These are phyloP conservation scores for Macrobrachium rosenbergii DNA, from an alignment of 1,140 invertebrate genomes.

Conservation along the genomic window DNA sequence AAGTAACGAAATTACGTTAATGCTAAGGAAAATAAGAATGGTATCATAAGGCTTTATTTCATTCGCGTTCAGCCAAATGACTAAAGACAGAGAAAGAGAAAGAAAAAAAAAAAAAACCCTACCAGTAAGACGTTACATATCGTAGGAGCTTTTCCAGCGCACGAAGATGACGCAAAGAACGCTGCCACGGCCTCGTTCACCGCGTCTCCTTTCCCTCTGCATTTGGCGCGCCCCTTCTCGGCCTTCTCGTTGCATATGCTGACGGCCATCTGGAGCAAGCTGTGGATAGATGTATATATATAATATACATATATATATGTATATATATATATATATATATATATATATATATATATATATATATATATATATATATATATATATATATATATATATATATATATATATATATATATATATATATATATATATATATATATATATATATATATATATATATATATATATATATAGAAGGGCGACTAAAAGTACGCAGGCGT, in stretches of 20 bases:
- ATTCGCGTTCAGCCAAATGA: no score
- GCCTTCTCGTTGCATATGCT: constrained; percentile 19
- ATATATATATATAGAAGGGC: constrained; percentile 2
- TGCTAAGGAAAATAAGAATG: no score
- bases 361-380: not conserved
- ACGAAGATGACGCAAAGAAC: constrained; percentile 29
- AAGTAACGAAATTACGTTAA: no score
- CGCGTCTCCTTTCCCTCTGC: constrained; percentile 1
- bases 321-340: not conserved
- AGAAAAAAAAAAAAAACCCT: not conserved
- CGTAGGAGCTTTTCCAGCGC: not conserved
- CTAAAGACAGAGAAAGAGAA: constrained; percentile 27
- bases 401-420: not conserved
- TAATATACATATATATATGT: not conserved
- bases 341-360: not conserved
- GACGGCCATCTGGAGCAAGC: constrained; percentile 25
- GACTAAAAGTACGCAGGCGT: no score
- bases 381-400: not conserved
- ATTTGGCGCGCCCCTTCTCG: constrained; percentile 28
- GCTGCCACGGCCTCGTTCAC: not conserved
- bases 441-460: not conserved
- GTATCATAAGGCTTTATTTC: no score
- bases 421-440: not conserved
- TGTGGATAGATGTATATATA: not conserved
- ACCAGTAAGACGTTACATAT: not conserved